Conservation (phyloP, 2,888 invertebrate genomes). For the Xanthia togata region DNA sequence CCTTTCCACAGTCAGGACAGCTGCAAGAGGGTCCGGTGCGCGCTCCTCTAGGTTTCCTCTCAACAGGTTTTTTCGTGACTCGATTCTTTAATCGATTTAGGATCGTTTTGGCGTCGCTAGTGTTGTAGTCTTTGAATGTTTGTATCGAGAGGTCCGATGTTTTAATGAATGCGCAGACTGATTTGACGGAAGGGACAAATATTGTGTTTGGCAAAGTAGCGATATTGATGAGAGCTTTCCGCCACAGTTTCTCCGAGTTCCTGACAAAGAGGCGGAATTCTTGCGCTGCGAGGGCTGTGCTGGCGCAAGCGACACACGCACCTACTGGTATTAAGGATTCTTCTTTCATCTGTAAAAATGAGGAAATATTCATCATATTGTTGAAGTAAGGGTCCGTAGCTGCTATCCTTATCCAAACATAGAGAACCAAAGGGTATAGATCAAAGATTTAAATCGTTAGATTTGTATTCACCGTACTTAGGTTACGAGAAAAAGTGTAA, state of each 20-base stretch:
- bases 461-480: not conserved
- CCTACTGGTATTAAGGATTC: constrained; percentile 78
- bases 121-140: constrained; percentile 75
- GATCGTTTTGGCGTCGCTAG: constrained; percentile 73
- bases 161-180: constrained; percentile 79
- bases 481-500: not conserved
- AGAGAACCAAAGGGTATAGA: not conserved
- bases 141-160: constrained; percentile 75
- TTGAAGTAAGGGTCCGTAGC: not conserved
- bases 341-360: constrained; percentile 80
- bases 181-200: constrained; percentile 67
- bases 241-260: constrained; percentile 79
- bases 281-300: constrained; percentile 78
- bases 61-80: constrained; percentile 64
- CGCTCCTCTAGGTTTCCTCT: constrained; percentile 68
- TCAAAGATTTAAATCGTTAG: not conserved
- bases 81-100: constrained; percentile 74
- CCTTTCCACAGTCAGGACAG: constrained; percentile 83
- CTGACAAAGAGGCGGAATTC: constrained; percentile 80
- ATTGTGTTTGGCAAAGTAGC: constrained; percentile 61
- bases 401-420: not conserved
- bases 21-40: constrained; percentile 76
- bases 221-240: constrained; percentile 74
- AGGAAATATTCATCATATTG: constrained; percentile 30
- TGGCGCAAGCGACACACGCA: constrained; percentile 79